Base-by-base conservation (phyloP, 1,140 invertebrate genomes). In the Lordiphosa mommai region DNA sequence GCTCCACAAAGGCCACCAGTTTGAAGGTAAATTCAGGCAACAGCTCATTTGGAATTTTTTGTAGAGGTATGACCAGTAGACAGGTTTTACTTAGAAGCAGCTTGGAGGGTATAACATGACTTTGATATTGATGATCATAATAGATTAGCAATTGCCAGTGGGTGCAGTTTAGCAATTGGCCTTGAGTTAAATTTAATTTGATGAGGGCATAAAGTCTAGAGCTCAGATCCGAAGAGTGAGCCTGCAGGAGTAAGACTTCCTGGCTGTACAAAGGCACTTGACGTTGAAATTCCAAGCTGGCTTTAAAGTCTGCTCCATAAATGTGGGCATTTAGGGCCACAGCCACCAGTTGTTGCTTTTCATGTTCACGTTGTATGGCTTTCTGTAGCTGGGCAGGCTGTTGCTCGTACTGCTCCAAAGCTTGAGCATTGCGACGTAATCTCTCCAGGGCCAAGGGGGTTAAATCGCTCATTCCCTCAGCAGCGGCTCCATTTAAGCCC, bases 291-390 rank as follows among this genome's bases (percentile, higher is more conserved):
- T 68, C 55, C 0, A 82, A 6, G 0, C 32, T 30, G 1, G 60
- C 46, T 44, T 61, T 27, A 3, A 76, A 14, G 2, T 37, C 4
- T 1, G 32, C 32, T 1, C 12, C 13, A 3, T 51, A 30, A 4
- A 43, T 44, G 1, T 53, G 4, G 4, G 32, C 29, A 41, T 70
- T 65, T 12, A 36, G 56, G 4, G 50, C 56, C 10, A 87, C 49
- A 1, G 74, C 61, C 9, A 88, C 37, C 0, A 88, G 36, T 30
- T 87, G 68, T 34, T 87, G 85, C 4, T 77, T 79, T 40, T 72
- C 40, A 13, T 58, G 61, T 30, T 88, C 85, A 3, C 30, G 30
- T 9, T 82, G 46, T n/a, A 87, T 50, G 0, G 56, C 48, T 29
- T 43, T 37, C 50, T 55, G 33, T 1, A 87, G 44, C 0, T 55